Conservation (phyloP, 2,797 vertebrate genomes). For the Numenius phaeopus region DNA sequence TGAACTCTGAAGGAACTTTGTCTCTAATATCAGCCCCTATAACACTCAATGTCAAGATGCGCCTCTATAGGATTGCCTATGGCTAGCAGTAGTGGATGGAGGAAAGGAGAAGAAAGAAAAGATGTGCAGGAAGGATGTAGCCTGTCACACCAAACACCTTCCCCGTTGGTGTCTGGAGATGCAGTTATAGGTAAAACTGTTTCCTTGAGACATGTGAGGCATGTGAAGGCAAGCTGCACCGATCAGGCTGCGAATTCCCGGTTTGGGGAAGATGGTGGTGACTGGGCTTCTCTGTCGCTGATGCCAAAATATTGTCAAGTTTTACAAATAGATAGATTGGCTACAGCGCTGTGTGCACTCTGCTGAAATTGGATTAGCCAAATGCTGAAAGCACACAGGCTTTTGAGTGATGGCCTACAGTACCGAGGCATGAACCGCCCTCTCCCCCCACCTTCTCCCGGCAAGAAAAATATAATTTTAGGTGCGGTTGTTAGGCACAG, state of each 20-base stretch:
- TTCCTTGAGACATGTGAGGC: neutral
- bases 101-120: neutral
- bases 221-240: neutral
- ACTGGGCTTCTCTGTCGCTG: neutral
- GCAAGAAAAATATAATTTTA: neutral
- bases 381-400: neutral
- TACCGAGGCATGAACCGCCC: neutral
- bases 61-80: neutral
- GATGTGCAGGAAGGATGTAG: neutral
- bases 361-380: neutral
- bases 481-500: neutral
- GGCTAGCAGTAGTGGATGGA: neutral
- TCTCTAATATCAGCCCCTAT: conserved; percentile 2
- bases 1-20: conserved; percentile 42
- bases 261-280: neutral
- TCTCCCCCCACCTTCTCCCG: neutral
- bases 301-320: neutral
- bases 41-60: conserved; percentile 15
- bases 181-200: neutral
- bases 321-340: neutral
- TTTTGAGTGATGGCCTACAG: neutral
- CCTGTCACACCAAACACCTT: neutral
- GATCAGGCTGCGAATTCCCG: rapidly evolving
- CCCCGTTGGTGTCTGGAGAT: neutral
- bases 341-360: neutral